A percentile compares a stretch with the other conserved stretches of the same genome.
phyloP scores from a whole-genome alignment of 2,888 invertebrate species.

The Sceliomorpha sp. region DNA sequence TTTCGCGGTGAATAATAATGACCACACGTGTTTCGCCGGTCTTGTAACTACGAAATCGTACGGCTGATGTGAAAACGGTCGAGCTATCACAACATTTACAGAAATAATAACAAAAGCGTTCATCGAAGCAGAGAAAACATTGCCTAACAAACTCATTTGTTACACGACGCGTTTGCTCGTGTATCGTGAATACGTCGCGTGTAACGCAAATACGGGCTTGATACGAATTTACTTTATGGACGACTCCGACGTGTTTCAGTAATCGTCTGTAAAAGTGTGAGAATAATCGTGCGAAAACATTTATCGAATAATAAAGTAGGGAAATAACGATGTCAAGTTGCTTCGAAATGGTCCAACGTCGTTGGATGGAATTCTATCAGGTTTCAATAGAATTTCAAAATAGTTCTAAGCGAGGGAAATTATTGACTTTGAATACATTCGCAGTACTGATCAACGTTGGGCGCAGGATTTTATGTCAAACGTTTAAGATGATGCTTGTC shows the following conservation, averaged over 20 bases:
- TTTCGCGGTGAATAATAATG: constrained; percentile 28
- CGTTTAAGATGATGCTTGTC: too few relatives aligned
- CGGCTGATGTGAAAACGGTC: constrained; percentile 27
- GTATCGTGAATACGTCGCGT: constrained; percentile 6
- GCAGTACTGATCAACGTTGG: too few relatives aligned
- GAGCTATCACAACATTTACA: constrained; percentile 42
- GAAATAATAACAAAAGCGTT: constrained; percentile 39
- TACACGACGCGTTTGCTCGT: constrained; percentile 5
- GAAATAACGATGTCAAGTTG: constrained; percentile 4
- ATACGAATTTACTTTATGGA: constrained; percentile 20
- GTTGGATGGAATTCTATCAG: too few relatives aligned
- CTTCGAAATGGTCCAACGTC: too few relatives aligned
- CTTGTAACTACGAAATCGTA: neutral
- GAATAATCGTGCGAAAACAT: too few relatives aligned
- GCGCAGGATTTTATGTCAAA: too few relatives aligned
- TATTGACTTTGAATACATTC: too few relatives aligned
- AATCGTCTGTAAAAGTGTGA: too few relatives aligned
- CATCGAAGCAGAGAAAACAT: constrained; percentile 40
- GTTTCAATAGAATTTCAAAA: too few relatives aligned
- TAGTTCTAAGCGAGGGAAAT: too few relatives aligned
- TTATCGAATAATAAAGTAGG: constrained; percentile 36
- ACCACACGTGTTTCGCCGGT: constrained; percentile 22
- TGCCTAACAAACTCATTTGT: constrained; percentile 39
- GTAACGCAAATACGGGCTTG: constrained; percentile 28
- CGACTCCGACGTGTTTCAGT: constrained; percentile 29